Percentiles rank a stretch among this genome's conserved stretches.
Conservation (phyloP, 53 echinoderm and acorn worm genomes). For the Apostichopus leukothele region DNA sequence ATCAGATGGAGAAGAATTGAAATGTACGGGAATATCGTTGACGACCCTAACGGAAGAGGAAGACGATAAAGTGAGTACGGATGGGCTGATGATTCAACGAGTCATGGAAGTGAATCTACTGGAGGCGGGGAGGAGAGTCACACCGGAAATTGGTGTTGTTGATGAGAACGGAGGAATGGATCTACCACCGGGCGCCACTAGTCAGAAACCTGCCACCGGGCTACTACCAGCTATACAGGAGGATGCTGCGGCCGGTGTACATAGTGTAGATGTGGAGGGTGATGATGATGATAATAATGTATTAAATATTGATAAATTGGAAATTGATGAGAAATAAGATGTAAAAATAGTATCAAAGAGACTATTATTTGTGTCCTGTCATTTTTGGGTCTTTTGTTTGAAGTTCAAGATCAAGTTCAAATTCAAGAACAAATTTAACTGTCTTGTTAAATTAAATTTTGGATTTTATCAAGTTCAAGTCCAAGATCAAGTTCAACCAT, state of each 20-base stretch:
- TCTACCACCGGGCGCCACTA: neutral
- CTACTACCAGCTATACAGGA: neutral
- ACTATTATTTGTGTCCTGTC: too few relatives aligned
- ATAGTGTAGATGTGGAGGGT: neutral
- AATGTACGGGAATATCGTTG: conserved; percentile 58
- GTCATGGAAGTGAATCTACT: conserved; percentile 27
- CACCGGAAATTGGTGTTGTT: neutral
- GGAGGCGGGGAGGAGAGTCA: neutral
- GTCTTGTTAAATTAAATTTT: too few relatives aligned
- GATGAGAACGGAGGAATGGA: neutral
- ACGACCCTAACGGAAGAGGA: conserved; percentile 80
- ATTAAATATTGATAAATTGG: conserved; percentile 16
- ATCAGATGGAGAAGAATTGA: conserved; percentile 55
- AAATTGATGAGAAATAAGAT: conserved; percentile 1
- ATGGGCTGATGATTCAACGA: conserved; percentile 9
- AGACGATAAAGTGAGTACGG: conserved; percentile 37
- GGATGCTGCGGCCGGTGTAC: neutral
- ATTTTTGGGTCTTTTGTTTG: too few relatives aligned
- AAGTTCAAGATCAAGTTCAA: too few relatives aligned
- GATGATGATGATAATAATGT: neutral
- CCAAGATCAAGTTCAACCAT: too few relatives aligned
- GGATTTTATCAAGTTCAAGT: too few relatives aligned
- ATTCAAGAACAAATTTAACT: too few relatives aligned
- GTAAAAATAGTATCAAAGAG: too few relatives aligned
- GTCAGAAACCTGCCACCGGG: neutral